Percentiles rank a stretch among this genome's conserved stretches.
phyloP scores from a whole-genome alignment of 2,888 invertebrate genomes.

The Hololepta plana region DNA sequence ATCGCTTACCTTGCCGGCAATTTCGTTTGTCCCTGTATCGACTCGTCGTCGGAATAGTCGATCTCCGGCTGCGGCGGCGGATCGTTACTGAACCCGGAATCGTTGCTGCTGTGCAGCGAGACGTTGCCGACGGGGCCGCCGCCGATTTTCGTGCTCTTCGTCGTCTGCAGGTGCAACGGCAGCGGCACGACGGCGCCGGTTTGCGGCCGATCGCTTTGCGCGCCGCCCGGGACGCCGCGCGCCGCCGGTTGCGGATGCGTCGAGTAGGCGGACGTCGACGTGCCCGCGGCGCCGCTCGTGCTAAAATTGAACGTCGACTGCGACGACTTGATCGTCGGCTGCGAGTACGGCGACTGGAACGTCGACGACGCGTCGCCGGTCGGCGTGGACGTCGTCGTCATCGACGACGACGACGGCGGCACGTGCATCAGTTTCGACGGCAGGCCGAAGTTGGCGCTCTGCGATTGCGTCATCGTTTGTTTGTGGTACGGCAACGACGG shows the following conservation, averaged over 20 bases:
- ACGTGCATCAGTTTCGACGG: conserved; percentile 13
- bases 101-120: conserved; percentile 78
- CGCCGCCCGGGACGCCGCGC: conserved; percentile 20
- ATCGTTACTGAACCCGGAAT: conserved; percentile 83
- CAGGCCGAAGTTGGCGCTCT: conserved; percentile 35
- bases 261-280: conserved; percentile 21
- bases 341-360: conserved; percentile 21
- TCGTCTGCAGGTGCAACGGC: conserved; percentile 20
- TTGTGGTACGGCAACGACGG: conserved; percentile 30
- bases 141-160: conserved; percentile 21
- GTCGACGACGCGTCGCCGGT: conserved; percentile 11
- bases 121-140: conserved; percentile 43
- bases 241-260: conserved; percentile 25
- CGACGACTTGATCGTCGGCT: conserved; percentile 36
- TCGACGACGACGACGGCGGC: conserved; percentile 15
- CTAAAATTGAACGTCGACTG: conserved; percentile 28
- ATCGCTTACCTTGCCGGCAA: conserved; percentile 32
- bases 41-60: conserved; percentile 81
- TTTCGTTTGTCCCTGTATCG: conserved; percentile 39
- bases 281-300: too few relatives aligned
- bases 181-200: conserved; percentile 24
- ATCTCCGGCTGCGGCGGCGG: conserved; percentile 73
- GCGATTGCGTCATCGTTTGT: conserved; percentile 35
- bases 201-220: conserved; percentile 23
- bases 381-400: conserved; percentile 8